Base-by-base conservation (phyloP, 2,797 vertebrate species). In the Enteromius afrohamiltoni region DNA sequence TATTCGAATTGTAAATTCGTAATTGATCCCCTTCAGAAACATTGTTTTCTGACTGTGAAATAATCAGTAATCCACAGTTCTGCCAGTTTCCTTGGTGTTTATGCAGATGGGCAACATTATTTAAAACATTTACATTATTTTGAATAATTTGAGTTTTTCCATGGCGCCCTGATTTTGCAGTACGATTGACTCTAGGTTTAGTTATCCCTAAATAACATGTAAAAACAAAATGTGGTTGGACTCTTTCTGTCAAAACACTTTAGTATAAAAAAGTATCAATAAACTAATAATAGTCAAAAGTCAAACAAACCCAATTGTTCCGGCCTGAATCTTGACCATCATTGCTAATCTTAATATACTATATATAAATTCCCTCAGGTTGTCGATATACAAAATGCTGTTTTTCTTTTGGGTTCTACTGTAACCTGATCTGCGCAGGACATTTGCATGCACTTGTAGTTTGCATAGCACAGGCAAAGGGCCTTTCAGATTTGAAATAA, bases 401-500 rank as follows among this genome's bases (percentile, higher is more conserved):
- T 23, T 17, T 4, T 21, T 68, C 51, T 71, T 9, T 34, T 47
- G 40, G 69, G 84, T 77, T 86, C 47, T 58, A 76, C 81, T 82
- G 77, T 23, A 83, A 77, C 51, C 60, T 70, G 67, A 86, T 77
- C 62, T 64, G 47, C 29, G 47, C 81, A 83, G 79, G 23, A 5
- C 51, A 88, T 88, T 88, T 88, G 82, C 87, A 76, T 87, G 65
- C 58, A 40, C 67, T 17, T 67, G 23, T 37, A 58, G 86, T 88
- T 88, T 88, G 86, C 86, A 87, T 88, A 40, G 65, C 31, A 31
- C 77, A 87, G 65, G 75, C 68, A 87, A 82, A 85, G 71, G 1
- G 53, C 75, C 21, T 37, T 58, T 74, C 76, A 83, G 84, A 26
- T 70, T 51, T 68, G 53, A 31, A 58, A 60, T 17, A 1, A 70